Percentiles rank a stretch among this genome's conserved stretches.
Conservation (phyloP, 2,888 invertebrate species). For the Electrophaes corylata region DNA sequence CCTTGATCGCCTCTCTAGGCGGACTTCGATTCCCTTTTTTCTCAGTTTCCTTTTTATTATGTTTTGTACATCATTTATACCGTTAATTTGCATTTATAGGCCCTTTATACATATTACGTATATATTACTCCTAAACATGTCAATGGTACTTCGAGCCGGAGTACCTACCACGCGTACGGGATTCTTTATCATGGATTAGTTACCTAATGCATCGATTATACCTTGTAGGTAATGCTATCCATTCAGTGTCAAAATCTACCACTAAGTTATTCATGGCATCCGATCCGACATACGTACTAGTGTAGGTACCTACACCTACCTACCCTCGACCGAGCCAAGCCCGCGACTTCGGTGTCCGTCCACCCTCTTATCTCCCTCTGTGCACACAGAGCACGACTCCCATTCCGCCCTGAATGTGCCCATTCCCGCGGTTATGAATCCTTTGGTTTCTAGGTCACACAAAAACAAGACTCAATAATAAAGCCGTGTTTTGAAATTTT, state of each 20-base stretch:
- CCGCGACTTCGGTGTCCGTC: slow-evolving; percentile 41
- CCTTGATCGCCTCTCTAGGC: slow-evolving; percentile 46
- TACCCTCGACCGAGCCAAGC: slow-evolving; percentile 35
- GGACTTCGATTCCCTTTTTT: slow-evolving; percentile 46
- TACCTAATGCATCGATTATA: not conserved
- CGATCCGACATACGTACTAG: too few relatives aligned
- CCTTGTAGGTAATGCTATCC: too few relatives aligned
- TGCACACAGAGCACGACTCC: slow-evolving; percentile 63
- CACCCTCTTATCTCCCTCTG: slow-evolving; percentile 59
- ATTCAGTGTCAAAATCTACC: slow-evolving; percentile 58
- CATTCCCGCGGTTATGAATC: slow-evolving; percentile 50
- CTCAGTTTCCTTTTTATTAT: slow-evolving; percentile 41
- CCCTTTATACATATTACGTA: too few relatives aligned
- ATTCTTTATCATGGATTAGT: not conserved
- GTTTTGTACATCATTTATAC: too few relatives aligned
- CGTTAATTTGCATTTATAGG: too few relatives aligned
- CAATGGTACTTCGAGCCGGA: slow-evolving; percentile 15
- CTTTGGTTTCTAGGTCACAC: slow-evolving; percentile 44
- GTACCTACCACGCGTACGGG: not conserved
- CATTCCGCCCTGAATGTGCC: slow-evolving; percentile 60
- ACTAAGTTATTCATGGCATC: slow-evolving; percentile 70
- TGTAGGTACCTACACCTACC: too few relatives aligned
- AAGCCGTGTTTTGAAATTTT: slow-evolving; percentile 14
- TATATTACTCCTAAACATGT: not conserved
- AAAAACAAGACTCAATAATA: slow-evolving; percentile 23